These are phyloP conservation scores for Nycticryphes semicollaris DNA, from an alignment of 2,113 vertebrate species.

Conservation along the genomic window DNA sequence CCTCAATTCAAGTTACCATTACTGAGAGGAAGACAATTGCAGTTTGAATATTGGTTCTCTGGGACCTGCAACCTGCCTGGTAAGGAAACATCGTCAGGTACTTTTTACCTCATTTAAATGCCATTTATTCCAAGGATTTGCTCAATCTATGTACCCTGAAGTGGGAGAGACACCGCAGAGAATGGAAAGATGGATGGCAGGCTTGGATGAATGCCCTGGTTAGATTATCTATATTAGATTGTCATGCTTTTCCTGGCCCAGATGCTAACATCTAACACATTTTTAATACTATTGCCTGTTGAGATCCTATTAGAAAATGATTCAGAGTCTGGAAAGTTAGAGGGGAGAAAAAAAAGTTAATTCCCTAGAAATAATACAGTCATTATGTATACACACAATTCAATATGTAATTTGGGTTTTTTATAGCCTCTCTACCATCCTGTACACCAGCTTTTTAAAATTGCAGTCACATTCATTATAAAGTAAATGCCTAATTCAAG, in stretches of 20 bases:
- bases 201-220: conserved; percentile 38
- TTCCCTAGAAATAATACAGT: conserved; percentile 44
- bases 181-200: conserved; percentile 48
- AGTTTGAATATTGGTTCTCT: background rate
- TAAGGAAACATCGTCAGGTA: background rate
- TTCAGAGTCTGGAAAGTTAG: conserved; percentile 34
- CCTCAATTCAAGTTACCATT: background rate
- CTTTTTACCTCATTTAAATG: conserved; percentile 41
- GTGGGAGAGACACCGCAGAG: conserved; percentile 23
- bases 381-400: conserved; percentile 47
- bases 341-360: background rate
- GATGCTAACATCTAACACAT: conserved; percentile 34
- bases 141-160: conserved; percentile 22
- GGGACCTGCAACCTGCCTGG: background rate
- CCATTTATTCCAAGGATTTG: conserved; percentile 55
- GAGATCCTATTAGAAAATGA: conserved; percentile 56
- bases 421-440: conserved; percentile 33
- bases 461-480: conserved; percentile 15
- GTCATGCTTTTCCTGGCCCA: conserved; percentile 38
- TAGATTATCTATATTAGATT: conserved; percentile 17
- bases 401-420: conserved; percentile 15
- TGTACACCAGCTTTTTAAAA: conserved; percentile 7
- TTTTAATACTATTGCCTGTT: conserved; percentile 42
- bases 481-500: conserved; percentile 29
- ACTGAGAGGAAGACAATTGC: background rate